These are phyloP conservation scores for Axinella damicornis DNA, from an alignment of 37 sponge, comb jelly and placozoan genomes.

Conservation along the genomic window DNA sequence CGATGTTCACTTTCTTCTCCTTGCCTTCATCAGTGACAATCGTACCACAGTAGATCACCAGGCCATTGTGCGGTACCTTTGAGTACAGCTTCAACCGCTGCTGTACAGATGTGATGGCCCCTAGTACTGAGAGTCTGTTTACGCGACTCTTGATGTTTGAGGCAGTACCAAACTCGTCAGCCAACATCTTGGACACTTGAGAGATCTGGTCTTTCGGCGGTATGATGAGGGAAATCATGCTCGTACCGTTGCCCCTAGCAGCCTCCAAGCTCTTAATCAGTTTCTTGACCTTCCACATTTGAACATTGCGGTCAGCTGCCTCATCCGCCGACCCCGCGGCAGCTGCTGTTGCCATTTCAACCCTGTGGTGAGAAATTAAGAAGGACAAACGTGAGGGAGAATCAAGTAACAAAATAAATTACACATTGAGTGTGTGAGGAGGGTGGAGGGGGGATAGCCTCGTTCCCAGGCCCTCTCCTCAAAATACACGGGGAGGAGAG, in stretches of 20 bases:
- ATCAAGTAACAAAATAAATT: too few relatives aligned
- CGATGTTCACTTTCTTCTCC: too few relatives aligned
- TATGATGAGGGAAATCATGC: conserved; percentile 99
- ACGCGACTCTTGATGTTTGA: conserved; percentile 99
- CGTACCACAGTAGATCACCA: conserved; percentile 98
- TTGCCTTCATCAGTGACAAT: conserved; percentile 99
- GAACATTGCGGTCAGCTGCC: too few relatives aligned
- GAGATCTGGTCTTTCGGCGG: too few relatives aligned
- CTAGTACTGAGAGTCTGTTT: conserved; percentile 95
- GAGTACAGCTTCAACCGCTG: conserved; percentile 97
- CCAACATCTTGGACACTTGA: conserved; percentile 94
- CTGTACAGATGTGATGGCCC: conserved; percentile 99
- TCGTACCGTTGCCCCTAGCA: conserved; percentile 98
- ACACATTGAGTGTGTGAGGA: too few relatives aligned
- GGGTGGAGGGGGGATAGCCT: too few relatives aligned
- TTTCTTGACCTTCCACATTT: conserved; percentile 99
- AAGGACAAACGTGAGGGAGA: too few relatives aligned
- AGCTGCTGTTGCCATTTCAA: too few relatives aligned
- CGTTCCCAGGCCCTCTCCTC: too few relatives aligned
- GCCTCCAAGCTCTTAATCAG: conserved; percentile 98
- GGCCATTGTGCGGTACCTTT: conserved; percentile 89
- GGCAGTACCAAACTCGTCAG: conserved; percentile 98
- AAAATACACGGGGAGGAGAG: too few relatives aligned
- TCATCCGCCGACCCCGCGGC: too few relatives aligned
- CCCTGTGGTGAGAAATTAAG: too few relatives aligned